Evolutionary conservation across 2,113 vertebrate genomes (phyloP).

Genomic region (Piprites chloris): DNA sequence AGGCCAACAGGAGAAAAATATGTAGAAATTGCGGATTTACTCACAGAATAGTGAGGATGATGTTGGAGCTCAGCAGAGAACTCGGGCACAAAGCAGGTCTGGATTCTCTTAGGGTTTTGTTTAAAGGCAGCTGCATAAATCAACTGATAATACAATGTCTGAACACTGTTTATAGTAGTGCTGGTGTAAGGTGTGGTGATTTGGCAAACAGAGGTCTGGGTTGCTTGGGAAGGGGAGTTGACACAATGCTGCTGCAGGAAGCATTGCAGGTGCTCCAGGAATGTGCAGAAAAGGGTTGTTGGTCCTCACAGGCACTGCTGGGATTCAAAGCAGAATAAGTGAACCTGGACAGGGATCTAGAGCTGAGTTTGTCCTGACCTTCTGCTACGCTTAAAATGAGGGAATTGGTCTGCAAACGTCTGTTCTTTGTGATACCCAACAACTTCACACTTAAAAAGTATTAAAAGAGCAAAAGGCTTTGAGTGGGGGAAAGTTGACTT

Average conservation of each 20-base stretch:
- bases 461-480: neutral
- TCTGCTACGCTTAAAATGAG: neutral
- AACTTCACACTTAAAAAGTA: neutral
- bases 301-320: neutral
- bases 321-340: neutral
- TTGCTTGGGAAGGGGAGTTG: neutral
- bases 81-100: neutral
- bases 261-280: neutral
- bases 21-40: neutral
- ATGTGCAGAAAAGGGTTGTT: neutral
- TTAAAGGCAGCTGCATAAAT: neutral
- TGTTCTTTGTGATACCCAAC: neutral
- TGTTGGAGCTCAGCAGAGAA: neutral
- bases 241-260: neutral
- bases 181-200: neutral
- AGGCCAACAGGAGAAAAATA: neutral
- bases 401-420: neutral
- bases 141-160: neutral
- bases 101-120: neutral
- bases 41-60: neutral
- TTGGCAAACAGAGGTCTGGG: neutral
- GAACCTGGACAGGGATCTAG: neutral
- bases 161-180: neutral
- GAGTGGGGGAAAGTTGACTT: neutral
- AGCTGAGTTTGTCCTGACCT: neutral